Evolutionary conservation across 2,888 invertebrate genomes (phyloP), one percentile per base, ranked within the genome.

Genomic region (Lysandra coridon): DNA sequence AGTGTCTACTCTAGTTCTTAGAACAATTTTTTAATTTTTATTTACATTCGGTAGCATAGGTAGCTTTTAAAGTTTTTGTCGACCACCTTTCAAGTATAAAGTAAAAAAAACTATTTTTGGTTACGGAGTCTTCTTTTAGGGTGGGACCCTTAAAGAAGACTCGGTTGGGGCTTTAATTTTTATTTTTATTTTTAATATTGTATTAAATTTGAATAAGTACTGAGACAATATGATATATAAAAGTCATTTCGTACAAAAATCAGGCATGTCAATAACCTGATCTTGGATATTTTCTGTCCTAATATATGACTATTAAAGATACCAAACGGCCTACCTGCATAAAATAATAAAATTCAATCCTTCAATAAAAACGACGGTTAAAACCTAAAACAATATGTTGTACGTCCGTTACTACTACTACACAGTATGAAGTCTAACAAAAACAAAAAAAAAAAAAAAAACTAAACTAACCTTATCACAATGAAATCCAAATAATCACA

Each of bases 401-500:
- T 14, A 37, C 14, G 69, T 37, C 6, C 69, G 33, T 33, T 69
- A 64, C 30, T 23, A 10, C 23, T 30, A 64, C 30, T 23, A 10
- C 23, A 10, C 30, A 4, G 4, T 33, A 69, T 23, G 4, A 69
- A 69, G 14, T 30, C 30, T 4, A 37, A 37, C 33, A 33, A 14
- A 33, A 37, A 69, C 4, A 33, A 14, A 33, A 69, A 33, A 4
- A 33, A 69, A 69, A 30, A 4, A 1, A 33, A 64, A 64, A 64
- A 7, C 12, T 12, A 4, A 69, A 69, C 69, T 17, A 33, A 69
- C 69, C 64, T 75, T 60, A n/a, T 78, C 77, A 76, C 53, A 80
- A 69, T 17, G 4, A 33, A 53, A 57, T 74, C 74, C 77, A 79
- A 69, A 76, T 40, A 73, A 80, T n/a, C 64, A 78, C 74, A 74